phyloP scores from a whole-genome alignment of 23 tunicate species.

The Styela plicata region DNA sequence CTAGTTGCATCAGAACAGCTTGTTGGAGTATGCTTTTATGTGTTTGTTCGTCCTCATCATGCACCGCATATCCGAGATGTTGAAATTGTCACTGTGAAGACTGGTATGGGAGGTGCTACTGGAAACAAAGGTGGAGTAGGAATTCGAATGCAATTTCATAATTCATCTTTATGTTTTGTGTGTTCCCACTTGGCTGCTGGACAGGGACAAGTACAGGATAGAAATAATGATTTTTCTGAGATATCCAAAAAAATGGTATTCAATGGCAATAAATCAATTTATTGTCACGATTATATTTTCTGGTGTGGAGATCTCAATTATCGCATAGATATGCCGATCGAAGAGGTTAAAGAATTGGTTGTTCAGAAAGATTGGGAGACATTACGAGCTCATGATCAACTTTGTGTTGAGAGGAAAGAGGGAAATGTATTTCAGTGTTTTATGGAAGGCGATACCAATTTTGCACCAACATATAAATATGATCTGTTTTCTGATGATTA shows the following conservation, averaged over 20 bases:
- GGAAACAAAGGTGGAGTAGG: conserved; percentile 98
- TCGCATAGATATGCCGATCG: conserved; percentile 77
- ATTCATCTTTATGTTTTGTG: conserved; percentile 84
- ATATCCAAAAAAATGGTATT: conserved; percentile 57
- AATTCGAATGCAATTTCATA: conserved; percentile 50
- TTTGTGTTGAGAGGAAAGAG: conserved; percentile 67
- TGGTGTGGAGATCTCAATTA: conserved; percentile 99
- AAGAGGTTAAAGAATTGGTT: conserved; percentile 68
- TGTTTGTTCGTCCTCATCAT: conserved; percentile 49
- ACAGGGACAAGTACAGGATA: conserved; percentile 76
- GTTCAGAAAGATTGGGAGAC: conserved; percentile 73
- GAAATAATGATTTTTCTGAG: conserved; percentile 90
- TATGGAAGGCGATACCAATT: conserved; percentile 71
- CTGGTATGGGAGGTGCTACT: conserved; percentile 95
- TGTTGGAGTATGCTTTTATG: conserved; percentile 91
- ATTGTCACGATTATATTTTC: conserved; percentile 77
- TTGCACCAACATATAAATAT: conserved; percentile 99
- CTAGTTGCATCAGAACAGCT: conserved; percentile 84
- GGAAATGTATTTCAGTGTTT: conserved; percentile 84
- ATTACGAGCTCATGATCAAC: conserved; percentile 74
- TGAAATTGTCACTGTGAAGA: conserved; percentile 70
- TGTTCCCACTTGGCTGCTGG: conserved; percentile 99
- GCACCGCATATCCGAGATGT: conserved; percentile 60
- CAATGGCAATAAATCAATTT: conserved; percentile 30
- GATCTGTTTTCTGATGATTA: conserved; percentile 93